phyloP scores from a whole-genome alignment of 92 coral and sea anemone genomes.

The Bergia sp. region DNA sequence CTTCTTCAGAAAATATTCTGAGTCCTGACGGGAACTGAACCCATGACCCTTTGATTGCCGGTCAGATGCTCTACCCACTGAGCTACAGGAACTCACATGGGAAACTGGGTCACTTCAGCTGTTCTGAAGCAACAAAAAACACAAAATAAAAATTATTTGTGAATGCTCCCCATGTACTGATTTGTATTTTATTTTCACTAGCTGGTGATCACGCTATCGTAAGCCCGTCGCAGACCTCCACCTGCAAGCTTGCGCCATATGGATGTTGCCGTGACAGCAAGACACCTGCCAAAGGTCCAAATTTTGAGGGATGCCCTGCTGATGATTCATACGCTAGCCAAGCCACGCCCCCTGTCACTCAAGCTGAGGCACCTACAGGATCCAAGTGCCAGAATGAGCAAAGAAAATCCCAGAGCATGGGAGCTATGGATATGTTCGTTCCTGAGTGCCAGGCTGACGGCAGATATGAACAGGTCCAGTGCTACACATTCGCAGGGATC shows the following conservation, averaged over 20 bases:
- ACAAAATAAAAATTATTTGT: neutral
- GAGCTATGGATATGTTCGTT: conserved; percentile 75
- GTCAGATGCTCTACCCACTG: too few species aligned
- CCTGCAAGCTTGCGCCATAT: conserved; percentile 74
- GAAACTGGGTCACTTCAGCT: neutral
- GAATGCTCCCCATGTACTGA: neutral
- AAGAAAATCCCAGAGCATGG: conserved; percentile 36
- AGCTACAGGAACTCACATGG: too few species aligned
- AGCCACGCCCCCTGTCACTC: conserved; percentile 24
- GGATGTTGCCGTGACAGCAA: conserved; percentile 85
- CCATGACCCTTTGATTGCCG: too few species aligned
- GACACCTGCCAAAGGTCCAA: conserved; percentile 87
- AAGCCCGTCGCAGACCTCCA: conserved; percentile 47
- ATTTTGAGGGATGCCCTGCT: conserved; percentile 79
- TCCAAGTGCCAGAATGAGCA: conserved; percentile 70
- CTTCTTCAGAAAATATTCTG: too few species aligned
- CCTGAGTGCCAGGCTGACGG: conserved; percentile 82
- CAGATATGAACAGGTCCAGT: conserved; percentile 71
- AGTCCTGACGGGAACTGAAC: too few species aligned
- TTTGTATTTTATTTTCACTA: neutral
- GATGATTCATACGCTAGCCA: conserved; percentile 25
- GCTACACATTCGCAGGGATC: conserved; percentile 71
- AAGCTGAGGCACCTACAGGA: conserved; percentile 1
- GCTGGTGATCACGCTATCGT: conserved; percentile 46
- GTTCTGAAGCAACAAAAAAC: neutral